phyloP scores from a whole-genome alignment of 2,797 vertebrate genomes.

The Falco novaeseelandiae region DNA sequence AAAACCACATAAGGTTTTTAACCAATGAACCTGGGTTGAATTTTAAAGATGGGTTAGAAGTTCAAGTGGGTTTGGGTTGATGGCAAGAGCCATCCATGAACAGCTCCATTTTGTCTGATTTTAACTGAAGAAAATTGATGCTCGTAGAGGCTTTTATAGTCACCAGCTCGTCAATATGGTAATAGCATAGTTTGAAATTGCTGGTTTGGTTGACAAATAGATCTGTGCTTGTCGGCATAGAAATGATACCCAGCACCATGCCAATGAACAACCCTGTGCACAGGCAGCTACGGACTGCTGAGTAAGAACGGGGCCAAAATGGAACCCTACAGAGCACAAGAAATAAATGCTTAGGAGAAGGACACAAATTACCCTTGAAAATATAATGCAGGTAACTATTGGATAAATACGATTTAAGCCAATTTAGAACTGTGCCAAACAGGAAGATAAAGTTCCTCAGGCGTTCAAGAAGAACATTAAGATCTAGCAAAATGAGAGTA shows the following conservation, averaged over 20 bases:
- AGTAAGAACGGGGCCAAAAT: conserved; percentile 55
- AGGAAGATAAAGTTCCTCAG: conserved; percentile 74
- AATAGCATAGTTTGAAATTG: conserved; percentile 44
- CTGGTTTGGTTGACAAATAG: conserved; percentile 49
- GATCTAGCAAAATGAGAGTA: conserved; percentile 74
- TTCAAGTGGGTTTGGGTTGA: conserved; percentile 36
- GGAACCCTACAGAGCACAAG: conserved; percentile 57
- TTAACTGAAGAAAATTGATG: conserved; percentile 30
- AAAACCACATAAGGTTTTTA: conserved; percentile 9
- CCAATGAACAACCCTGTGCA: neutral
- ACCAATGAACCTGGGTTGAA: neutral
- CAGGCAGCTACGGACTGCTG: conserved; percentile 52
- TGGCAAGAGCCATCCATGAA: conserved; percentile 12
- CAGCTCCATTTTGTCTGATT: conserved; percentile 40
- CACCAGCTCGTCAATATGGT: conserved; percentile 27
- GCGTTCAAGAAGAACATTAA: conserved; percentile 77
- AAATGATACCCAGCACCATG: conserved; percentile 52
- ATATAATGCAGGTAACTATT: conserved; percentile 74
- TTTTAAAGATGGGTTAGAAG: conserved; percentile 54
- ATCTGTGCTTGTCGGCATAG: neutral
- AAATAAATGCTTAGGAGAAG: conserved; percentile 69
- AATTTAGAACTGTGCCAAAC: conserved; percentile 73
- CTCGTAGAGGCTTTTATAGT: conserved; percentile 12
- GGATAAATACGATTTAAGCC: conserved; percentile 76
- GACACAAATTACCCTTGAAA: conserved; percentile 73